Evolutionary conservation across 2,113 vertebrate genomes (phyloP), one percentile per base, ranked within the genome.

Genomic region (Meles meles): DNA sequence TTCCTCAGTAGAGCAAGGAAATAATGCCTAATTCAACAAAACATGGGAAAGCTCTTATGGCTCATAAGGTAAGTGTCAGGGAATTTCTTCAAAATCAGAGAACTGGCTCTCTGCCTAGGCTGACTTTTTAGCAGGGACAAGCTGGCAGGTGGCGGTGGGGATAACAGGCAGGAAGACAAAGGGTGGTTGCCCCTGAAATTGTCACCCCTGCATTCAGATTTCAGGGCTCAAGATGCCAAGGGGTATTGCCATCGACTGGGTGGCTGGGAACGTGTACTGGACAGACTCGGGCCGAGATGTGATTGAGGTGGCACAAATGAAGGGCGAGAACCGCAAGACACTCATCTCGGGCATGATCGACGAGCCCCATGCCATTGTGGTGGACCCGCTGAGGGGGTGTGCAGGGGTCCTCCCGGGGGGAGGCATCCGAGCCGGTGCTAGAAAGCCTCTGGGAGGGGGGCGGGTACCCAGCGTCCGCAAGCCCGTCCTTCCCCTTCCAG

Each of bases 311-410:
- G 99, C 99, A 0, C 99, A 99, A 96, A 99, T 99, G 98, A 99
- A 99, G 2, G 99, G 99, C 34, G 99, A 99, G 98, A 99, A 99
- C 77, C 99, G 99, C 98, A 99, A 99, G 98, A 99, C 99, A 0
- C 99, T 99, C 80, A 99, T 99, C 97, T 99, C 99, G 0, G 99
- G 99, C 97, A 99, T 99, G 99, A 99, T 99, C 0, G 99, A 99
- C 0, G 99, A 99, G 98, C 99, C 99, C 0, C 99, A 99, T 0
- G 99, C 99, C 96, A 99, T 99, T 0, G 99, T 99, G 12, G 99
- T 99, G 72, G 99, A 99, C 96, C 99, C 99, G 0, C 99, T 99
- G 13, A 98, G 99, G 97, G 99, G 99, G 99, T 98, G 99, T 99
- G 99, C 99, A 96, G 97, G 98, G 67, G 74, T 31, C 37, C 39